Base-by-base conservation (phyloP, 2,888 invertebrate species). In the Rhimphoctona megacephalus region DNA sequence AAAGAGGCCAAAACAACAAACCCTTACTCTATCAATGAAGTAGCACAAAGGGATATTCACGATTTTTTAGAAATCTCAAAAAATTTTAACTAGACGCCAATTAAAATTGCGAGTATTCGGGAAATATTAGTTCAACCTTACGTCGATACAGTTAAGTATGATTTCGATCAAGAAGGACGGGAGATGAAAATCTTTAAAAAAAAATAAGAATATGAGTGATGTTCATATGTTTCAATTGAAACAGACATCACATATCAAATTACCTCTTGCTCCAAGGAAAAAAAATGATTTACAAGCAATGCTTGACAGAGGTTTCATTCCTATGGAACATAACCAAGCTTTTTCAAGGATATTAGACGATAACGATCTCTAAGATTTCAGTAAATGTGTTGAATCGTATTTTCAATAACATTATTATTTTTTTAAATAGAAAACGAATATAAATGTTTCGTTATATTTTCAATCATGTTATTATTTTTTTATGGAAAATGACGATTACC, bases 61-160 rank as follows among this genome's bases (percentile, higher is more conserved):
- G 3, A 74, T 74, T 74, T 72, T 30, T 6, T 8, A 0, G 33
- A 72, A 2, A 4, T 52, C 33, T 19, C 70, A 2, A 33, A 49
- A 19, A 8, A 3, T 30, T 72, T 72, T 17, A 72, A 72, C 6
- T 72, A 52, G 70, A 0, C 8, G 0, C 9, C 70, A 8, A 52
- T 72, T 30, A 49, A 73, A 73, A 73, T 73, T 54, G 73, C 54
- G 22, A 54, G 54, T 9, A 9, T 54, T 73, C 73, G 73, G 11
- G 73, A 73, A 54, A 73, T 73, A 54, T 54, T 11, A 0, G 25
- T 54, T 49, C 54, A 54, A 39, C 72, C 72, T 52, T 52, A 33
- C 52, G 52, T 33, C 52, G 49, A 72, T 52, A 72, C 36, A 72
- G 72, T 72, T 2, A 72, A 72, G 9, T 72, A 72, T 72, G 72